Evolutionary conservation across 2,797 vertebrate species (phyloP), one percentile per base, ranked within the genome.

Genomic region (Toxotes lorentzi): DNA sequence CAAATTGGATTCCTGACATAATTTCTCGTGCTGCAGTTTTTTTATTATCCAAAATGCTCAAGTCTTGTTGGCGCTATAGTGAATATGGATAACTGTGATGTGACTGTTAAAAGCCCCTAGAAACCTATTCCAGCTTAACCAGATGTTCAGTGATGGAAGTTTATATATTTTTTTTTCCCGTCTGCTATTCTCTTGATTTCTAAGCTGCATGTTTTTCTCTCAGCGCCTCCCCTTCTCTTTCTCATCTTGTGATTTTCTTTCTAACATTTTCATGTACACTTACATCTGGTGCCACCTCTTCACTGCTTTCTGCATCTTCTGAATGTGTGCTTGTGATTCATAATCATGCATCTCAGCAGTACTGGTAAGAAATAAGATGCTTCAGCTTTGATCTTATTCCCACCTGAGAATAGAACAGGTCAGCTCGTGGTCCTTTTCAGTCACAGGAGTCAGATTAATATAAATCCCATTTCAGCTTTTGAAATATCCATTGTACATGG

Each of bases 331-430:
- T 67, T 47, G 17, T 63, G 13, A 82, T 81, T 75, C 63, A 54
- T 68, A 14, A 6, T 16, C 32, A 21, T 67, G 30, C 47, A 10
- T 65, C 77, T 79, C 59, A 7, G 0, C 71, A 3, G 30, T n/a
- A 23, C 59, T 65, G 71, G 23, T 64, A 21, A 38, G 61, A 57
- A 54, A 73, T 76, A 56, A 67, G 65, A 81, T 23, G 45, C 68
- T 76, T 85, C 45, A 62, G 84, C 76, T 84, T 87, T 88, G 84
- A 89, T 89, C 79, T 83, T 73, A 81, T 82, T 78, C 69, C 63
- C 60, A 83, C 81, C 66, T 78, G 76, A 73, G 76, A 81, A 73
- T 5, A 66, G 66, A 75, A 41, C 6, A 11, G 76, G 69, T 88
- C 84, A 76, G 76, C 73, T 54, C 53, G 73, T 35, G 66, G 16